Percentiles rank a stretch among this genome's conserved stretches.
Evolutionary conservation across 1,140 invertebrate genomes (phyloP).

Genomic region (Leptinotarsa undecemlineata): DNA sequence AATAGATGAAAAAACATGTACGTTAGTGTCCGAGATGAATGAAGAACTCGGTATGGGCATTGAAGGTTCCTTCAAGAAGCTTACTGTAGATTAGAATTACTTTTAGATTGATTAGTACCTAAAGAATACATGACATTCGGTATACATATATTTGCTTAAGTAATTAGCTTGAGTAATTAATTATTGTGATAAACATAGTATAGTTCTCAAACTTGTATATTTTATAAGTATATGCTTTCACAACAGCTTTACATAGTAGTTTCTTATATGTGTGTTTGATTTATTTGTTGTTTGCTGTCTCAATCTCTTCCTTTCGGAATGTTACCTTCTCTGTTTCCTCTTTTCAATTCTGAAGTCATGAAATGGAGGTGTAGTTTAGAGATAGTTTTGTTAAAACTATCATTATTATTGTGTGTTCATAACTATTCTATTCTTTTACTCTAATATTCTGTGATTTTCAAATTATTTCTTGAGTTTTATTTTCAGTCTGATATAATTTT

Average conservation of each 20-base stretch:
- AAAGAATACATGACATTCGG: background rate
- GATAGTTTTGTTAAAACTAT: background rate
- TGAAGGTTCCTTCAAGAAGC: constrained; percentile 77
- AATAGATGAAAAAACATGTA: constrained; percentile 64
- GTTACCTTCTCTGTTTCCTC: too few species aligned
- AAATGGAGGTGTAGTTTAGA: too few species aligned
- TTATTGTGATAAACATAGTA: constrained; percentile 22
- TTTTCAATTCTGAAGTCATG: too few species aligned
- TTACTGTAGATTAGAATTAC: constrained; percentile 72
- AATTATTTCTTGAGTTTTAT: too few species aligned
- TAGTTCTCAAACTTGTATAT: constrained; percentile 16
- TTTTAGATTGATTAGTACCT: background rate
- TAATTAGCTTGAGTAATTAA: constrained; percentile 16
- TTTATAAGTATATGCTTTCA: background rate
- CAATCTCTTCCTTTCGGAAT: too few species aligned
- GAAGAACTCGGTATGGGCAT: constrained; percentile 69
- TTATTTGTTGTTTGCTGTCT: too few species aligned
- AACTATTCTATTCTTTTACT: constrained; percentile 18
- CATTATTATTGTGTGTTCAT: constrained; percentile 3
- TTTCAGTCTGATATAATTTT: too few species aligned
- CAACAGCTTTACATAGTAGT: background rate
- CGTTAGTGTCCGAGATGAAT: constrained; percentile 65
- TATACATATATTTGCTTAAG: background rate
- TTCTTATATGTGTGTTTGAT: too few species aligned
- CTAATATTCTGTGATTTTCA: background rate